phyloP scores from a whole-genome alignment of 2,797 vertebrate species.

The Lepidocolaptes lacrymiger region DNA sequence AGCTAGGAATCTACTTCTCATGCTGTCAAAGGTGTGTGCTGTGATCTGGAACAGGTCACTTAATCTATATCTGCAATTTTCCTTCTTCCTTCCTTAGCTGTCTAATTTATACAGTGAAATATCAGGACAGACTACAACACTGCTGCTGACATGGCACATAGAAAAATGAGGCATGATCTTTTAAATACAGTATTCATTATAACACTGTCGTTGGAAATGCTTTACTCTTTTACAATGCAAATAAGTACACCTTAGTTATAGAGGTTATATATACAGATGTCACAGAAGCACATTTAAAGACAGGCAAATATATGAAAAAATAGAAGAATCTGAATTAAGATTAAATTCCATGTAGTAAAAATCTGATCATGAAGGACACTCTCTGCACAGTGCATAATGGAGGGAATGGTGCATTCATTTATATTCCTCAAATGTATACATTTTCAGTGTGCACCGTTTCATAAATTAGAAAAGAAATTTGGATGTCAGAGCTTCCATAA shows the following conservation, averaged over 20 bases:
- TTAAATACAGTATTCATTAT: constrained; percentile 38
- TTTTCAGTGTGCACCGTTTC: neutral
- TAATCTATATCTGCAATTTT: neutral
- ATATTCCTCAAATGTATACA: neutral
- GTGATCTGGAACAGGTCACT: constrained; percentile 14
- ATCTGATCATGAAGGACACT: neutral
- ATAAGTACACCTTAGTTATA: neutral
- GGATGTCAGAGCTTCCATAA: neutral
- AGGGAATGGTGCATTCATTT: neutral
- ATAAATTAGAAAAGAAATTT: neutral
- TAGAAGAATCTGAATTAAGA: neutral
- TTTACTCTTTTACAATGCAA: constrained; percentile 19
- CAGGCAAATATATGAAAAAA: neutral
- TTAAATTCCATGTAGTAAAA: neutral
- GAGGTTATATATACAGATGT: neutral
- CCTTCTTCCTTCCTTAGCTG: neutral
- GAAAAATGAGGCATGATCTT: constrained; percentile 27
- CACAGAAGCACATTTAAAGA: constrained; percentile 6
- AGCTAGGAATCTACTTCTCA: neutral
- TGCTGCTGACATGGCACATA: neutral
- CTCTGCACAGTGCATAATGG: neutral
- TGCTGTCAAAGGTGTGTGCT: neutral
- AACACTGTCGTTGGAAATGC: neutral
- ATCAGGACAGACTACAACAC: constrained; percentile 18
- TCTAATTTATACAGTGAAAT: constrained; percentile 52